phyloP scores from a whole-genome alignment of 1,140 invertebrate genomes.

The honey bee (Apis mellifera) region Amel_HAv3.1 CM009939.2:11843001-11843500 shows the following conservation, averaged over 20 bases:
- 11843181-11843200: constrained; percentile 14
- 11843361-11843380: background rate
- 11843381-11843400: background rate
- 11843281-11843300: background rate
- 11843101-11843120: background rate
- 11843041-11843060: constrained; percentile 1
- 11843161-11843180: constrained; percentile 24
- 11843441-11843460: background rate
- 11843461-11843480: constrained; percentile 14
- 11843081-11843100: background rate
- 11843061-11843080: background rate
- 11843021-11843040: background rate
- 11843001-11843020: constrained; percentile 50
- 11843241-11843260: background rate
- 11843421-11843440: background rate
- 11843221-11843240: background rate
- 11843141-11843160: constrained; percentile 14
- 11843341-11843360: background rate
- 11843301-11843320: background rate
- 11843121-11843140: background rate
- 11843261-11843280: constrained; percentile 10
- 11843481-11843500: background rate
- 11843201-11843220: background rate
- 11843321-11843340: background rate
- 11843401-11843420: background rate